These are phyloP conservation scores for Hydrotaea diabolus DNA, from an alignment of 2,888 invertebrate genomes.

Conservation along the genomic window DNA sequence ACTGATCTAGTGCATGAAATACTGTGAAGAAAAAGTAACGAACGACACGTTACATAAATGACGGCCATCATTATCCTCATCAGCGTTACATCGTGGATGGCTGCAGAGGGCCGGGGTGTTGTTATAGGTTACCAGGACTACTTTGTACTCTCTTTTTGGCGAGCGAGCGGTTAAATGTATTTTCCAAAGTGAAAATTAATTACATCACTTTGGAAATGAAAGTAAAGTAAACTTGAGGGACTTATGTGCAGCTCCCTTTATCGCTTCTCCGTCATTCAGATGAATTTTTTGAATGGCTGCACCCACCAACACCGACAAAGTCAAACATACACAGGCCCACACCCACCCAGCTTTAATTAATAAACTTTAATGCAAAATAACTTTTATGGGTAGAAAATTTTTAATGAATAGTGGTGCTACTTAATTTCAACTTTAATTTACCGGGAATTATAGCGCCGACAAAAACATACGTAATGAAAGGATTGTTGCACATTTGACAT, in stretches of 20 bases:
- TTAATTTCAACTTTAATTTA: background rate
- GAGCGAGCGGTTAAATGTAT: background rate
- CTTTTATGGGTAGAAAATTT: background rate
- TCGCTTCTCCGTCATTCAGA: background rate
- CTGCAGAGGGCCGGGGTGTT: background rate
- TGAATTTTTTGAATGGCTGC: background rate
- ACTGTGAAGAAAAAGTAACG: background rate
- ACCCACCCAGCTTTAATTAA: background rate
- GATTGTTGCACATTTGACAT: no score
- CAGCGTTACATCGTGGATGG: background rate
- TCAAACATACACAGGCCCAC: no score
- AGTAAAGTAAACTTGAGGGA: conserved; percentile 17
- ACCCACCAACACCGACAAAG: background rate
- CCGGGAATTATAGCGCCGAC: background rate
- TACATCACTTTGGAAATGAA: conserved; percentile 18
- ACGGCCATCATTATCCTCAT: conserved; percentile 2
- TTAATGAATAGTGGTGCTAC: conserved; percentile 1
- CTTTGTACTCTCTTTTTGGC: background rate
- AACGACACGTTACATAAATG: background rate
- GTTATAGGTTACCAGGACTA: conserved; percentile 17
- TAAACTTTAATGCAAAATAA: conserved; percentile 7
- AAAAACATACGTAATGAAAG: no score
- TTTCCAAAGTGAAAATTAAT: conserved; percentile 36
- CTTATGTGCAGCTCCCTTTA: background rate
- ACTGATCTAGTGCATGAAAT: background rate